phyloP scores from a whole-genome alignment of 2,113 vertebrate genomes.

The Rhynchomys soricoides region DNA sequence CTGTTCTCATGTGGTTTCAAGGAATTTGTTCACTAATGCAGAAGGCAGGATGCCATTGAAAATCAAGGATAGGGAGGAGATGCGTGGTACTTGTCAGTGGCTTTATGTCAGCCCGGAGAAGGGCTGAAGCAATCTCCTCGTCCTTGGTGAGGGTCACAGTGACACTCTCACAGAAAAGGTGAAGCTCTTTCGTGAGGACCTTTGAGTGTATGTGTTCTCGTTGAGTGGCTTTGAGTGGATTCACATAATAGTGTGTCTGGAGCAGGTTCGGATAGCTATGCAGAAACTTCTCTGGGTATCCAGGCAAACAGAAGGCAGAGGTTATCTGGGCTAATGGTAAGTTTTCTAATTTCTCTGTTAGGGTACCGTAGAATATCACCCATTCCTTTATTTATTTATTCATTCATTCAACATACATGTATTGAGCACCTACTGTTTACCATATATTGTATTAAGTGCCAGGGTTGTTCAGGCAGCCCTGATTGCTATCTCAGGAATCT shows the following conservation, averaged over 20 bases:
- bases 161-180: background rate
- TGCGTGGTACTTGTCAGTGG: background rate
- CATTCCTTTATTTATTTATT: background rate
- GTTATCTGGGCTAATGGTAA: background rate
- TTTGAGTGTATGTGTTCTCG: background rate
- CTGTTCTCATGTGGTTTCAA: constrained; percentile 48
- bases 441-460: background rate
- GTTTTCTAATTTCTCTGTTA: background rate
- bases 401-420: background rate
- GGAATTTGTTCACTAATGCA: constrained; percentile 21
- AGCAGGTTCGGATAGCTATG: background rate
- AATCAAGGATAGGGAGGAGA: constrained; percentile 38
- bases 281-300: background rate
- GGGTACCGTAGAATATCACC: background rate
- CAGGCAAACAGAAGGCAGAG: background rate
- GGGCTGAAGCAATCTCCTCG: background rate
- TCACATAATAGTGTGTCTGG: too few relatives aligned
- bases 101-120: background rate
- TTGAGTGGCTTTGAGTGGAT: background rate
- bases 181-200: background rate
- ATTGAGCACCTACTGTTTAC: background rate
- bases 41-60: constrained; percentile 70
- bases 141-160: background rate
- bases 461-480: background rate
- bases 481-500: background rate